phyloP scores from a whole-genome alignment of 2,797 vertebrate species.

The Darevskia nairensis region DNA sequence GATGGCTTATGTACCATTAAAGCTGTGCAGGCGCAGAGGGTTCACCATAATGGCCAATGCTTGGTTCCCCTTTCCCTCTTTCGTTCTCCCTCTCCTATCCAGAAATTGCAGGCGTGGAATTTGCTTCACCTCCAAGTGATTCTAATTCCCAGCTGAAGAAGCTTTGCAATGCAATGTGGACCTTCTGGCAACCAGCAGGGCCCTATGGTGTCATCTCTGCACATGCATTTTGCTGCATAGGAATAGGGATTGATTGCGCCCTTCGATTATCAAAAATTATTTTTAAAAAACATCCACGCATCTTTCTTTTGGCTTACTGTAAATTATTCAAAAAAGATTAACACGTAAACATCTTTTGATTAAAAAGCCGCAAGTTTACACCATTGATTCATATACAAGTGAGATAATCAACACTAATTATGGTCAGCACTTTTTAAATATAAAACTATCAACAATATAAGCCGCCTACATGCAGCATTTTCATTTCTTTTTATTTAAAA shows the following conservation, averaged over 20 bases:
- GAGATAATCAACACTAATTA: slow-evolving; percentile 60
- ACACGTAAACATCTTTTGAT: slow-evolving; percentile 66
- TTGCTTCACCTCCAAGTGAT: not conserved
- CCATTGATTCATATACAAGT: slow-evolving; percentile 72
- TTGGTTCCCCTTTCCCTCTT: not conserved
- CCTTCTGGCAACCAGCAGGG: not conserved
- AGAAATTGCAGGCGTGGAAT: not conserved
- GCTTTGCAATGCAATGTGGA: too few relatives aligned
- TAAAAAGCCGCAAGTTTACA: slow-evolving; percentile 76
- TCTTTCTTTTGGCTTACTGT: slow-evolving; percentile 74
- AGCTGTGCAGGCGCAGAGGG: not conserved
- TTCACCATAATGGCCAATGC: not conserved
- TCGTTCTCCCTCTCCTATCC: not conserved
- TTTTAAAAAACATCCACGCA: slow-evolving; percentile 62
- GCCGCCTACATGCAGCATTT: slow-evolving; percentile 72
- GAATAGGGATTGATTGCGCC: not conserved
- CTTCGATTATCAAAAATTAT: not conserved
- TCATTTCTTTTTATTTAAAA: slow-evolving; percentile 59
- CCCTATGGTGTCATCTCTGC: not conserved
- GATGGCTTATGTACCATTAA: not conserved
- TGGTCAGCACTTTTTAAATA: slow-evolving; percentile 53
- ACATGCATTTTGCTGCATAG: too few relatives aligned
- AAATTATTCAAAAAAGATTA: slow-evolving; percentile 76
- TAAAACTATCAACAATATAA: slow-evolving; percentile 78
- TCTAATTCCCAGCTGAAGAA: not conserved